Evolutionary conservation across 2,113 vertebrate species (phyloP).

Genomic region (Oncorhynchus keta): DNA sequence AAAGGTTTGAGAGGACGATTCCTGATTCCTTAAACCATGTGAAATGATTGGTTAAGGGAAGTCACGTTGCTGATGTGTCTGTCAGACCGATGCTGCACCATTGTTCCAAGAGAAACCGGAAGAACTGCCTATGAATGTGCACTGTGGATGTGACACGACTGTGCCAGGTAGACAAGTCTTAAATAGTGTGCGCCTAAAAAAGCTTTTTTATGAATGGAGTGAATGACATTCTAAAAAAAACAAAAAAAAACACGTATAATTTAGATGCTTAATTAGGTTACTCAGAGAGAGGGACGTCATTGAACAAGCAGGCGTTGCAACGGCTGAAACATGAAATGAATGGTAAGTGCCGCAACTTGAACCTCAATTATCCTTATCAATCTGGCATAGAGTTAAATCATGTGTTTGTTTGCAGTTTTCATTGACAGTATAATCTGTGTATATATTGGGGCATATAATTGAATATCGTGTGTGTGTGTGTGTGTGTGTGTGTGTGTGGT

Average conservation of each 20-base stretch:
- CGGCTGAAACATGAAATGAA: slow-evolving; percentile 63
- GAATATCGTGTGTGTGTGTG: not conserved
- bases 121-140: slow-evolving; percentile 44
- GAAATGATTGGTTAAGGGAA: slow-evolving; percentile 63
- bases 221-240: slow-evolving; percentile 20
- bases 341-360: slow-evolving; percentile 62
- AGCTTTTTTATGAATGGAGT: slow-evolving; percentile 25
- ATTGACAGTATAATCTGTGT: not conserved
- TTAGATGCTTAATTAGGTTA: slow-evolving; percentile 32
- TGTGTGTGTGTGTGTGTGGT: not conserved
- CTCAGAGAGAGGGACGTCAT: slow-evolving; percentile 49
- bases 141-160: slow-evolving; percentile 38
- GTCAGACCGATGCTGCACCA: slow-evolving; percentile 73
- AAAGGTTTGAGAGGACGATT: slow-evolving; percentile 43
- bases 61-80: slow-evolving; percentile 72
- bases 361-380: slow-evolving; percentile 2
- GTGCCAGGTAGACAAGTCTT: slow-evolving; percentile 35
- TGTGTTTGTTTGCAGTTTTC: not conserved
- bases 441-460: not conserved
- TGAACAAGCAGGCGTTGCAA: slow-evolving; percentile 43
- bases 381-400: not conserved
- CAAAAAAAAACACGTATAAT: not conserved
- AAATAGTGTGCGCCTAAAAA: slow-evolving; percentile 19
- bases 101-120: slow-evolving; percentile 73
- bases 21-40: slow-evolving; percentile 24